Evolutionary conservation across 2,888 invertebrate genomes (phyloP).

Genomic region (Lasioglossum lativentre): DNA sequence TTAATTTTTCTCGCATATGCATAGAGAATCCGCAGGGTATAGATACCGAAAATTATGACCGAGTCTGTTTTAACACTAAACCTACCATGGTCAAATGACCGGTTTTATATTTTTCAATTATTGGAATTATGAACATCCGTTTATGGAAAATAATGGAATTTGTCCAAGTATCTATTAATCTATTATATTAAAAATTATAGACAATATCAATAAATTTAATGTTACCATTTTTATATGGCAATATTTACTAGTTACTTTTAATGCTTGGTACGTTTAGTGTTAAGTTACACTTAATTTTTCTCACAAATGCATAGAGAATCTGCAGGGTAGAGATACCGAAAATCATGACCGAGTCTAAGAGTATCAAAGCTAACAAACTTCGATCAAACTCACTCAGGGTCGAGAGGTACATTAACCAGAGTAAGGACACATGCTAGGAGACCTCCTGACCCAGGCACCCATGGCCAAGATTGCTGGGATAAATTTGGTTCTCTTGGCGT

Average conservation of each 20-base stretch:
- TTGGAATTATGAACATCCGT: too few species aligned
- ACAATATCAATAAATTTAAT: too few species aligned
- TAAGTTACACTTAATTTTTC: too few species aligned
- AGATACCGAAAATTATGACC: not conserved
- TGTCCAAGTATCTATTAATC: too few species aligned
- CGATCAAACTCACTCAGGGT: not conserved
- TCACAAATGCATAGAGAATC: not conserved
- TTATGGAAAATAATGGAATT: too few species aligned
- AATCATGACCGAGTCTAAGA: not conserved
- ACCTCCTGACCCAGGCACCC: not conserved
- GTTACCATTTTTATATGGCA: too few species aligned
- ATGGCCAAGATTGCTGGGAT: not conserved
- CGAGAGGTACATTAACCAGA: not conserved
- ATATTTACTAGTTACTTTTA: too few species aligned
- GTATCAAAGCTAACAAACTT: not conserved
- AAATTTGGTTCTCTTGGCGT: slow-evolving; percentile 1
- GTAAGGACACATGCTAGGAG: slow-evolving; percentile 1
- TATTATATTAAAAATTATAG: too few species aligned
- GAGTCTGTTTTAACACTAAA: too few species aligned
- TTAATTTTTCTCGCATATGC: not conserved
- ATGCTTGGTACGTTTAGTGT: too few species aligned
- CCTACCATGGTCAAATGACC: too few species aligned
- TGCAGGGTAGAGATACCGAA: not conserved
- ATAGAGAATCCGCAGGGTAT: not conserved
- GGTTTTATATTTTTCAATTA: too few species aligned